Base-by-base conservation (phyloP, 2,888 invertebrate genomes). In the Leptinotarsa peninsularis region DNA sequence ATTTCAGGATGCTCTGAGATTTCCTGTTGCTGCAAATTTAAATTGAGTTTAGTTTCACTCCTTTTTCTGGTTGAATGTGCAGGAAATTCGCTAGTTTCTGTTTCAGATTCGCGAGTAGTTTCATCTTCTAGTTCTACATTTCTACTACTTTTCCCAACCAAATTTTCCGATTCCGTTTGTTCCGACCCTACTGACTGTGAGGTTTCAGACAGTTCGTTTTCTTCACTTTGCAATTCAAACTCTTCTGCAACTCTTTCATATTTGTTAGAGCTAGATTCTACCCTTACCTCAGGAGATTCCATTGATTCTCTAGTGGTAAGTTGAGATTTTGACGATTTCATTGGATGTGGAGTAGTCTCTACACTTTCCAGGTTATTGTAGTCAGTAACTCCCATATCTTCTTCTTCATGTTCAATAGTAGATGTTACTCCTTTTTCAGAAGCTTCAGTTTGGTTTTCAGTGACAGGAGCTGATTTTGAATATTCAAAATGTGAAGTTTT, bases 221-320 rank as follows among this genome's bases (percentile, higher is more conserved):
- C 71, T 49, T n/a, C 23, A 3, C 4, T 43, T 15, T 13, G 13
- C 23, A 49, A 60, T 71, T 63, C 63, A 49, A 49, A 60, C 15
- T n/a, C 27, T 49, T 71, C 60, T 21, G 71, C 5, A 18, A 18
- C 49, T 58, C 18, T 49, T 33, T 71, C 18, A 43, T 66, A 43
- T 58, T 58, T 23, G 23, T 23, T 13, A 23, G 58, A 43, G 10
- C 43, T 58, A 27, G 23, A 23, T 23, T 58, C 14, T 14, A 23
- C 14, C 4, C 23, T 14, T 15, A 23, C 4, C 4, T 23, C 58
- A 58, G 23, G 13, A 23, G 4, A 23, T 58, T 58, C 4, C 23
- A 23, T 4, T 14, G 23, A 23, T 58, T 58, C 15, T 21, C 13
- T 21, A 23, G 10, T 10, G 43, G 10, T 10, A 58, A 58, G 21